These are phyloP conservation scores for Hycleus phaleratus DNA, from an alignment of 1,140 invertebrate species.

Conservation along the genomic window DNA sequence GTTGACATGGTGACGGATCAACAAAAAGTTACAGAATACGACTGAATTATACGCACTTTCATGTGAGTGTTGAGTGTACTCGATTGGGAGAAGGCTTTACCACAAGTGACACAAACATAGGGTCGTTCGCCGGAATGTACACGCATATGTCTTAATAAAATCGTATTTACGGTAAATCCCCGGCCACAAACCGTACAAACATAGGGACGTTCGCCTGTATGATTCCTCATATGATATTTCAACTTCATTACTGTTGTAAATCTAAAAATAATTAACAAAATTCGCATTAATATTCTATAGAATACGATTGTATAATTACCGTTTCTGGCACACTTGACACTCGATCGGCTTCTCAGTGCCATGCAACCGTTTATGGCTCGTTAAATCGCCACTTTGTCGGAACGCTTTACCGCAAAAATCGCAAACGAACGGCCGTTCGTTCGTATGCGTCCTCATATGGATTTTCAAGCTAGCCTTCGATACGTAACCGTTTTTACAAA, in stretches of 20 bases:
- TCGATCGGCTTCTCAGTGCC: slow-evolving; percentile 41
- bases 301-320: not conserved
- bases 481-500: slow-evolving; percentile 42
- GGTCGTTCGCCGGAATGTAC: slow-evolving; percentile 53
- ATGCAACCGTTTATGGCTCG: slow-evolving; percentile 39
- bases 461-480: slow-evolving; percentile 48
- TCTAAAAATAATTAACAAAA: slow-evolving; percentile 19
- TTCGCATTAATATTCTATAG: not conserved
- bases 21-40: no score
- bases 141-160: slow-evolving; percentile 38
- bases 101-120: slow-evolving; percentile 49
- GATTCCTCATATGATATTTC: slow-evolving; percentile 53
- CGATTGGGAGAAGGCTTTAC: slow-evolving; percentile 43
- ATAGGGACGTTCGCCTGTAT: slow-evolving; percentile 57
- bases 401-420: slow-evolving; percentile 44
- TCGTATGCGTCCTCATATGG: slow-evolving; percentile 54
- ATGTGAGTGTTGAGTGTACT: slow-evolving; percentile 40
- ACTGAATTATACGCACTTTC: slow-evolving; percentile 23
- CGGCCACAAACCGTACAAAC: slow-evolving; percentile 55
- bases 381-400: slow-evolving; percentile 38
- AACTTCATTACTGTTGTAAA: slow-evolving; percentile 43
- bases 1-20: no score
- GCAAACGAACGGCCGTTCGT: slow-evolving; percentile 49
- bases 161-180: slow-evolving; percentile 47
- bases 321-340: slow-evolving; percentile 38